Base-by-base conservation (phyloP, 2,888 invertebrate species). In the Oscheius sp. region DNA sequence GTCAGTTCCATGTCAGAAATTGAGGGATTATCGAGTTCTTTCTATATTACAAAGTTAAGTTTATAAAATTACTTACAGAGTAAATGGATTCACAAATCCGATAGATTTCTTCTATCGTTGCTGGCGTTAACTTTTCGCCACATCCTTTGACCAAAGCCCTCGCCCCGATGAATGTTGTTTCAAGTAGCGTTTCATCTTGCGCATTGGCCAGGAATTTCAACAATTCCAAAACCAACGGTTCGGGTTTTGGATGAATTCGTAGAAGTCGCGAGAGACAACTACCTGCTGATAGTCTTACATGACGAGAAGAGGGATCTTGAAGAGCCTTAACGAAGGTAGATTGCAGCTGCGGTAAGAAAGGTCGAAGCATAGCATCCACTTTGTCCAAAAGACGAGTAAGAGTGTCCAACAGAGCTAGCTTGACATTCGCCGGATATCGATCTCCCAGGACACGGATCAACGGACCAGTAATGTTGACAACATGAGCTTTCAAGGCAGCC, bases 271-370 rank as follows among this genome's bases (percentile, higher is more conserved):
- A 67, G 6, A 80, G 59, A 0, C 75, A 76, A n/a, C 76, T 73
- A 30, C 71, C 80, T 30, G 78, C 78, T 0, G 75, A 74, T 26
- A 80, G 61, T 20, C 83, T 69, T 6, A 82, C 80, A 41, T 73
- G 72, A 36, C 72, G 57, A 0, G 82, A 81, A 5, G 78, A 65
- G 28, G 92, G 91, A 87, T 98, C 98, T 86, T 92, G 92, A 65
- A 97, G 89, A 2, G 96, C 93, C 88, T 96, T 96, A 57, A 96
- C 90, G 89, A 98, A 97, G 20, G 97, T 97, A 1, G 96, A 96
- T 89, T 97, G 97, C 41, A 98, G 90, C 88, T 98, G 98, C 1
- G 98, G 97, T 83, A 97, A 90, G 89, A 98, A 98, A 87, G 97
- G 96, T 87, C 95, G 95, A 87, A 98, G 88, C 91, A 94, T 92